Conservation (phyloP, 2,797 vertebrate genomes). For the Decapterus maruadsi region DNA sequence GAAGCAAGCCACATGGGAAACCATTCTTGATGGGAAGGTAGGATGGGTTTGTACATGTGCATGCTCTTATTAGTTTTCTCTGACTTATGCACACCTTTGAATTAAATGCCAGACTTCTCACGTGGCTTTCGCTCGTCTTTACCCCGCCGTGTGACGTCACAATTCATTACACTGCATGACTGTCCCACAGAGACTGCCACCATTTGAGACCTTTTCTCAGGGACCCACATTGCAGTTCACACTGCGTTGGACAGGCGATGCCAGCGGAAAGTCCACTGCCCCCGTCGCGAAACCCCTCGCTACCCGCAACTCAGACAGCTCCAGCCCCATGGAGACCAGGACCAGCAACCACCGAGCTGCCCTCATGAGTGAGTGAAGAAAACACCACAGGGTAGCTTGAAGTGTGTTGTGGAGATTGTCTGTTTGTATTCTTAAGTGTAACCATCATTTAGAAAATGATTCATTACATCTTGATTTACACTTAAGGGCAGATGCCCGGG, state of each 20-base stretch:
- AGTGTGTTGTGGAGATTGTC: not conserved
- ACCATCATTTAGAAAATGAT: not conserved
- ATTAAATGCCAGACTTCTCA: not conserved
- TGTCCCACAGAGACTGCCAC: slow-evolving; percentile 91
- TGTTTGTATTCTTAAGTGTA: not conserved
- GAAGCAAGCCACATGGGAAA: slow-evolving; percentile 99
- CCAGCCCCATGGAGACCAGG: slow-evolving; percentile 92
- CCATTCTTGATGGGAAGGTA: slow-evolving; percentile 98
- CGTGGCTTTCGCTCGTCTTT: not conserved
- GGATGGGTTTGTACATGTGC: not conserved
- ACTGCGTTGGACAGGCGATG: slow-evolving; percentile 96
- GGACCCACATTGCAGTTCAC: slow-evolving; percentile 99
- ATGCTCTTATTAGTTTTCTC: not conserved
- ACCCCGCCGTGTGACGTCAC: no score
- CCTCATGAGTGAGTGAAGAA: slow-evolving; percentile 89
- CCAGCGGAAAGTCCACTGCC: slow-evolving; percentile 93
- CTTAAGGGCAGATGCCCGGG: slow-evolving; percentile 3
- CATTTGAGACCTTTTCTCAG: slow-evolving; percentile 99
- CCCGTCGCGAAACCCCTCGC: slow-evolving; percentile 96
- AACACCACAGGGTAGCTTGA: not conserved
- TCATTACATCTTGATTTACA: not conserved
- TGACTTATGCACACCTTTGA: not conserved
- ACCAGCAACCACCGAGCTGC: slow-evolving; percentile 92
- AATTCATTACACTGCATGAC: not conserved
- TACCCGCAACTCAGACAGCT: slow-evolving; percentile 95